Base-by-base conservation (phyloP, 2,888 invertebrate species). In the Tetragonisca angustula region DNA sequence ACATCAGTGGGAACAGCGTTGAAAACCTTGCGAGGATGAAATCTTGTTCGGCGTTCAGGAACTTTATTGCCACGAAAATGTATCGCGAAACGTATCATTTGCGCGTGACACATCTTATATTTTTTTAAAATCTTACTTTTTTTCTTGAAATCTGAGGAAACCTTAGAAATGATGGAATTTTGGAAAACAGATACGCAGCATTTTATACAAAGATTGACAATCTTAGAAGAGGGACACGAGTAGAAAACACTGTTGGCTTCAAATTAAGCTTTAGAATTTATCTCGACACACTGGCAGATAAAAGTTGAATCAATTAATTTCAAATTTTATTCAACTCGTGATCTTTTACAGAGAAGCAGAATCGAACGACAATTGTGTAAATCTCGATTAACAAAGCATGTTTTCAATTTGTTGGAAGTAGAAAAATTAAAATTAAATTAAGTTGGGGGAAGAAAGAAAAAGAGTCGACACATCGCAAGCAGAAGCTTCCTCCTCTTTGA, bases 21-120 rank as follows among this genome's bases (percentile, higher is more conserved):
- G 75, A 75, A 71, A 75, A 56, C 50, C 21, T 27, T 15, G 49
- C 5, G 9, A 27, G 49, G 5, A 69, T 27, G 73, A 70, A 67
- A 80, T 36, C 76, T 65, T 59, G 62, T 83, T 52, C 68, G 61
- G 61, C 62, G 54, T 50, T 71, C 19, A 11, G 43, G 68, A 72
- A 72, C 69, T 19, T 32, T 21, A 49, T 62, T 6, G 11, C 27
- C 19, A 17, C 24, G 49, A 69, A 77, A 62, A 68, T 68, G 27
- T 65, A 43, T 21, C 21, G 49, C 50, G n/a, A 24, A 24, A 54
- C 17, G n/a, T 56, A 43, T 52, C 64, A 6, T 65, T 56, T 64
- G 56, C 76, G 0, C 69, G n/a, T 64, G 32, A 64, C 67, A 67
- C 24, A 6, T 24, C 52, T 4, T 21, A 5, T 0, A 6, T 59